phyloP scores from a whole-genome alignment of 2,797 vertebrate genomes.

The Eremophila alpestris region DNA sequence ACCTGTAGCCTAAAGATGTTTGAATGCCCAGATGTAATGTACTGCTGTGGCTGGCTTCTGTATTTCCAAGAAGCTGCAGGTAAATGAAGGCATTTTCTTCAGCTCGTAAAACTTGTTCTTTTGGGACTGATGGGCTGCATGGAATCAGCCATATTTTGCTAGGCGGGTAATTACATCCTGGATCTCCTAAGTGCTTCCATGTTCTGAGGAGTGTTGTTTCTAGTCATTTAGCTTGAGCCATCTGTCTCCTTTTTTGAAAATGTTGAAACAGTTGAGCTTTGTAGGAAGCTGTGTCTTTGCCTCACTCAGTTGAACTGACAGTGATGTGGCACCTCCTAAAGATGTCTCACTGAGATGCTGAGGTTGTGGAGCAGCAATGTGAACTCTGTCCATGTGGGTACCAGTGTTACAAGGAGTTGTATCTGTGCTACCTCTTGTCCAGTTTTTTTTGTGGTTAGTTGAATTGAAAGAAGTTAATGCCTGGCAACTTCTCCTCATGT shows the following conservation, averaged over 20 bases:
- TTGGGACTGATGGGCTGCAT: neutral
- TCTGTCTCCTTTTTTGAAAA: neutral
- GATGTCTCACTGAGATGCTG: neutral
- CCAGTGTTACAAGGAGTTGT: neutral
- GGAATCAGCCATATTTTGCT: neutral
- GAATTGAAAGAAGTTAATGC: neutral
- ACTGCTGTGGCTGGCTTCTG: neutral
- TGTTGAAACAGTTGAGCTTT: neutral
- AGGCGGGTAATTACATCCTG: neutral
- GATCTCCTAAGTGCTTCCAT: neutral
- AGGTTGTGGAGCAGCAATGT: neutral
- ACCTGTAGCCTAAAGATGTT: neutral
- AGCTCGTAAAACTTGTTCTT: neutral
- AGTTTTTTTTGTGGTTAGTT: neutral
- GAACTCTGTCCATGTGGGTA: neutral
- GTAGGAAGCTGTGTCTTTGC: neutral
- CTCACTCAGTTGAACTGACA: neutral
- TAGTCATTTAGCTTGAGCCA: neutral
- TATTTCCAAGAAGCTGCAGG: neutral
- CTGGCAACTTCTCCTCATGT: neutral
- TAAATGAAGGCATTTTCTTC: neutral
- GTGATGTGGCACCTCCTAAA: neutral
- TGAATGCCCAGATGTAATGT: neutral
- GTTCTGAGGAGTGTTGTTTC: neutral
- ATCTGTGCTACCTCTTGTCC: neutral